Evolutionary conservation across 2,888 invertebrate species (phyloP).

Genomic region (Polia nebulosa): DNA sequence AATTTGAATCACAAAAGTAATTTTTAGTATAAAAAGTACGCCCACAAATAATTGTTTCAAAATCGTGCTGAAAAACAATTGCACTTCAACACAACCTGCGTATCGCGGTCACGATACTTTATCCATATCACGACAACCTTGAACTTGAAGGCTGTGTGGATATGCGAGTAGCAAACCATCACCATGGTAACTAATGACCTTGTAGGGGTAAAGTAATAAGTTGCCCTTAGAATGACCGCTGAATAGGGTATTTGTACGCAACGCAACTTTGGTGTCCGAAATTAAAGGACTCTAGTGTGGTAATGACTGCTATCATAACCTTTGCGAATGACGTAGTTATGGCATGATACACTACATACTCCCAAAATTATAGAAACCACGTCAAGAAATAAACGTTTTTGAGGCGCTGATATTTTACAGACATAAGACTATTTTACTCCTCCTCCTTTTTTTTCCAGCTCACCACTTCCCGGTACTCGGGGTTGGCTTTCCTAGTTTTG

Average conservation of each 20-base stretch:
- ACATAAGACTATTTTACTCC: no score
- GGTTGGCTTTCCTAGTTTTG: no score
- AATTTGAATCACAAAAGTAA: background rate
- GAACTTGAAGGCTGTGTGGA: constrained; percentile 43
- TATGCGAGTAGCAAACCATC: constrained; percentile 27
- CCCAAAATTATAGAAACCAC: background rate
- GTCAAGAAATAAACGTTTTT: background rate
- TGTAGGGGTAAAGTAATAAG: constrained; percentile 25
- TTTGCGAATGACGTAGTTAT: background rate
- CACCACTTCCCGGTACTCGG: no score
- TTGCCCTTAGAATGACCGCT: constrained; percentile 46
- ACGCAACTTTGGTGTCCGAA: constrained; percentile 12
- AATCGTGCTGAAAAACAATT: constrained; percentile 15
- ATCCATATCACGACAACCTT: constrained; percentile 38
- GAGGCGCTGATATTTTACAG: background rate
- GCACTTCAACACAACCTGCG: constrained; percentile 3
- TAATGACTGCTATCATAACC: constrained; percentile 13
- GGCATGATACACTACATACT: background rate
- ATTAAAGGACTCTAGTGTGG: constrained; percentile 15
- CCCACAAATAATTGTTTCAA: background rate
- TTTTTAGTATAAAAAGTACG: background rate
- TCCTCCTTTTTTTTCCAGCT: no score
- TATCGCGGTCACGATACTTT: constrained; percentile 25
- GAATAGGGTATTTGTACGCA: constrained; percentile 15
- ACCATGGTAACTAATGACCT: constrained; percentile 50